Evolutionary conservation across 2,113 vertebrate species (phyloP).

Genomic region (Ahaetulla prasina): DNA sequence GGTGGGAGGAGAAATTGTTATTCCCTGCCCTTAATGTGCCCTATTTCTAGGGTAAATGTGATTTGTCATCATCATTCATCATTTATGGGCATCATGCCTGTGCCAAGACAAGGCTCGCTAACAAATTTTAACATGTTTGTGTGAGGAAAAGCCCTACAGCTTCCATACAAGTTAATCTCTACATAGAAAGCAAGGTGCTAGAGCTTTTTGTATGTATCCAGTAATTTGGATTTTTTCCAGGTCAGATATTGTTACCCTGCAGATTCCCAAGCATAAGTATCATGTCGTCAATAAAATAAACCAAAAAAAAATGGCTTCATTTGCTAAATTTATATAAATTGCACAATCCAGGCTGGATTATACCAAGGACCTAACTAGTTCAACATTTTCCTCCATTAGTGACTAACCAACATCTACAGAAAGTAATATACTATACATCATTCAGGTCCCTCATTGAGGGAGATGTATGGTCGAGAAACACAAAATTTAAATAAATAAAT

Average conservation of each 20-base stretch:
- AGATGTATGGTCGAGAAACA: background rate
- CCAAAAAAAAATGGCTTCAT: background rate
- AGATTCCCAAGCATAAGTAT: background rate
- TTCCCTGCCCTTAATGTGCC: background rate
- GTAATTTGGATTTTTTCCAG: background rate
- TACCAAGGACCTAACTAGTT: background rate
- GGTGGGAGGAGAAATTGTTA: background rate
- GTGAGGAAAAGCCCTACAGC: background rate
- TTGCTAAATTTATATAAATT: background rate
- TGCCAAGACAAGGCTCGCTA: background rate
- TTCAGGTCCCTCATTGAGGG: background rate
- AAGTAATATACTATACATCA: background rate
- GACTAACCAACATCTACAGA: background rate
- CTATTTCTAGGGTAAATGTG: background rate
- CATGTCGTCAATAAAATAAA: background rate
- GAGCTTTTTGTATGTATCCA: background rate
- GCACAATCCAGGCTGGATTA: background rate
- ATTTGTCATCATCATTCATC: no score
- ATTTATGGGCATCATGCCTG: background rate
- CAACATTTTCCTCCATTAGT: background rate
- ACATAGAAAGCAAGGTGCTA: background rate
- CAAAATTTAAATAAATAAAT: background rate
- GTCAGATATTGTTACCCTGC: background rate
- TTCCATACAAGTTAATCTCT: background rate
- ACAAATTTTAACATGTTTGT: background rate